A percentile compares a stretch with the other conserved stretches of the same genome.
phyloP scores from a whole-genome alignment of 1,140 invertebrate genomes.

The Aphelenchoides fujianensis region DNA sequence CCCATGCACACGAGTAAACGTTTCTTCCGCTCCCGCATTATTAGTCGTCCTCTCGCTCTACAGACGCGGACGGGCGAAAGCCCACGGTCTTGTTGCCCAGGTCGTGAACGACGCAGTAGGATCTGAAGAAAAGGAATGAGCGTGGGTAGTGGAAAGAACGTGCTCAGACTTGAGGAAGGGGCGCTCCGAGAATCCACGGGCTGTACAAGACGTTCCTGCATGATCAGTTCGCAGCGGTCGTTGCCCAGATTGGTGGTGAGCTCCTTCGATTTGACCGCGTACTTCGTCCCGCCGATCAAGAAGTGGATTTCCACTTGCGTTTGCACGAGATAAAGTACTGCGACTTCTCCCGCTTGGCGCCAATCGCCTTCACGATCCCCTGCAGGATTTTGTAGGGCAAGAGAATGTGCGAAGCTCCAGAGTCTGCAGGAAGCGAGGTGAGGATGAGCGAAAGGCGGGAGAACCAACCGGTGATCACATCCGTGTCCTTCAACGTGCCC shows the following conservation, averaged over 20 bases:
- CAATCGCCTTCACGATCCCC: not conserved
- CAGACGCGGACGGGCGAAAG: too few relatives aligned
- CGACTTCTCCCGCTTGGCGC: not conserved
- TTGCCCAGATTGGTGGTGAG: not conserved
- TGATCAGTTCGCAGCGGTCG: not conserved
- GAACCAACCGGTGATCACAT: not conserved
- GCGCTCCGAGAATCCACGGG: slow-evolving; percentile 8
- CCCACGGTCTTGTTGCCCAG: too few relatives aligned
- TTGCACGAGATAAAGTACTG: slow-evolving; percentile 7
- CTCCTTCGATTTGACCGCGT: not conserved
- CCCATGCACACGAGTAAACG: not conserved
- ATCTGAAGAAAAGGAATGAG: not conserved
- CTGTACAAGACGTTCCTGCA: not conserved
- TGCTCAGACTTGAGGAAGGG: not conserved
- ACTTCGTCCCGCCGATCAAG: not conserved
- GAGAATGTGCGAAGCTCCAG: not conserved
- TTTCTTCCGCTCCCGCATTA: not conserved
- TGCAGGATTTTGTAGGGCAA: not conserved
- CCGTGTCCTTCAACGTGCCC: not conserved
- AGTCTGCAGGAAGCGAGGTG: not conserved
- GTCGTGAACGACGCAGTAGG: not conserved
- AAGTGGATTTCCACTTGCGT: not conserved
- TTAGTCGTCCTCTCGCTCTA: too few relatives aligned
- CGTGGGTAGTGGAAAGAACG: not conserved
- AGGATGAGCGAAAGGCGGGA: not conserved